These are phyloP conservation scores for Agelastica alni DNA, from an alignment of 2,888 invertebrate genomes.

Conservation along the genomic window DNA sequence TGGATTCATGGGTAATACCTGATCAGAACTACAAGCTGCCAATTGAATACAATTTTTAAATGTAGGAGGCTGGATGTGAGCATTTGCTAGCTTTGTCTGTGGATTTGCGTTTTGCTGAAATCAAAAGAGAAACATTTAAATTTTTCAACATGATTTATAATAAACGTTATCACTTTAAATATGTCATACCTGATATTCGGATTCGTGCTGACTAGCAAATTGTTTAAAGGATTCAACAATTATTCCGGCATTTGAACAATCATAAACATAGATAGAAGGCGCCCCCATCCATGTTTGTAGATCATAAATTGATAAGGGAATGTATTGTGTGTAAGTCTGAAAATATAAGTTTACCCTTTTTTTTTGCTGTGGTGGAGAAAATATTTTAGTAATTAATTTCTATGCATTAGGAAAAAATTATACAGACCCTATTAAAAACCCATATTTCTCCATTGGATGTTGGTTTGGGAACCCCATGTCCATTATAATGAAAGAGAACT, in stretches of 20 bases:
- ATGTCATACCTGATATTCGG: slow-evolving; percentile 71
- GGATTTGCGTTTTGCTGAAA: slow-evolving; percentile 36
- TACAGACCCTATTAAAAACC: slow-evolving; percentile 92
- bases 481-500: slow-evolving; percentile 98
- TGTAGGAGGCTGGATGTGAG: slow-evolving; percentile 57
- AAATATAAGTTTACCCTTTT: not conserved
- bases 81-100: slow-evolving; percentile 27
- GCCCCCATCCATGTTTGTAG: slow-evolving; percentile 99
- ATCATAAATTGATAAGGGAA: slow-evolving; percentile 97
- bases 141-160: too few relatives aligned
- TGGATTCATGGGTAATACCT: slow-evolving; percentile 95
- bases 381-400: too few relatives aligned
- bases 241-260: slow-evolving; percentile 97
- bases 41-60: slow-evolving; percentile 94
- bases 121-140: not conserved
- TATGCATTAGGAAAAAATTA: not conserved
- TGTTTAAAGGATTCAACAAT: slow-evolving; percentile 89
- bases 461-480: slow-evolving; percentile 98
- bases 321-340: slow-evolving; percentile 96
- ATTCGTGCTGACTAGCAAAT: slow-evolving; percentile 89
- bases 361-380: not conserved
- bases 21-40: slow-evolving; percentile 92
- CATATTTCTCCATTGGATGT: slow-evolving; percentile 98
- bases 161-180: too few relatives aligned
- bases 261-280: slow-evolving; percentile 98